Base-by-base conservation (phyloP, 2,797 vertebrate species). In the Tachyglossus aculeatus region DNA sequence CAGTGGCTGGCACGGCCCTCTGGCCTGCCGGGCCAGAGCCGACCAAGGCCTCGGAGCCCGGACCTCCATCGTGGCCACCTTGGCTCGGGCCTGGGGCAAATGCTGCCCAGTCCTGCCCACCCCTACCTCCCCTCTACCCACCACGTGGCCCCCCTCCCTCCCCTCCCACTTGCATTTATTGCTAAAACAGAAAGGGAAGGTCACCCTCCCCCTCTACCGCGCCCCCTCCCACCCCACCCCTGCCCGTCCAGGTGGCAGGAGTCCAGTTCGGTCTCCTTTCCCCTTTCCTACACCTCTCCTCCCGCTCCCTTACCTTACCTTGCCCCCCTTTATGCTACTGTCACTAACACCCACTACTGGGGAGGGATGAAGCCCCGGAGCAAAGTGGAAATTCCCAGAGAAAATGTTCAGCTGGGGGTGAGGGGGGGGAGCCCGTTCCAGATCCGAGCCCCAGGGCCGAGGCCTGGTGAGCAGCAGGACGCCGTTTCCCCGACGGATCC, bases 401-500 rank as follows among this genome's bases (percentile, higher is more conserved):
- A 48, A 48, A 19, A 24, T 18, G 45, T 29, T 29, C 27, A 10
- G 9, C 9, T 27, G 19, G 44, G 29, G 44, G n/a, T n/a, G 3
- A 7, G 44, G 22, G 15, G 15, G 44, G 24, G 44, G 7, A 18
- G 24, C 24, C 19, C 44, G n/a, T n/a, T n/a, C n/a, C 50, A 71
- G 55, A 69, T 45, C 50, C 25, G 39, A 48, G 59, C 66, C 52
- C 43, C 24, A 3, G 51, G 50, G 71, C 63, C 56, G 32, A 45
- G 67, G 44, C 60, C 74, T 34, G 16, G 14, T 32, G 18, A 16
- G 45, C 4, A 34, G 34, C 47, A 68, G 52, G 57, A 58, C 63
- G 78, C 75, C 69, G 54, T 41, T 59, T 47, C 59, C n/a, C n/a
- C n/a, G n/a, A n/a, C n/a, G 44, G 43, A 38, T 47, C 56, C 47